Evolutionary conservation across 1,140 invertebrate species (phyloP).

Genomic region (Drosophila trapezifrons): DNA sequence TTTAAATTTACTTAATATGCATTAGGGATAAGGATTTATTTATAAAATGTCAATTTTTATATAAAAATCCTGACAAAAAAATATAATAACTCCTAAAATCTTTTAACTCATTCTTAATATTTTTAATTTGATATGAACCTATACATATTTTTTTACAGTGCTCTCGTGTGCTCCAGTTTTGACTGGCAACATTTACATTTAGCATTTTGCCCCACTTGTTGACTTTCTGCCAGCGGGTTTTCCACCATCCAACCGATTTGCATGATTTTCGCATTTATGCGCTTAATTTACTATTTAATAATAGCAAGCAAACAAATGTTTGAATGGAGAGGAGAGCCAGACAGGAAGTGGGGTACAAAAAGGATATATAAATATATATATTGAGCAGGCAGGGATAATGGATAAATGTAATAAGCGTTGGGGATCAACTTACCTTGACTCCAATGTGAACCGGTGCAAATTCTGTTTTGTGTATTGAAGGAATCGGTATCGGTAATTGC

Average conservation of each 20-base stretch:
- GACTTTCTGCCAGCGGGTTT: slow-evolving; percentile 59
- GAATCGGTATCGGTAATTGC: slow-evolving; percentile 86
- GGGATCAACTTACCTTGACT: slow-evolving; percentile 85
- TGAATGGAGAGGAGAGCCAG: background rate
- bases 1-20: no score
- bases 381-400: background rate
- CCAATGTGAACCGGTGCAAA: slow-evolving; percentile 86
- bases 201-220: slow-evolving; percentile 71
- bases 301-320: slow-evolving; percentile 45
- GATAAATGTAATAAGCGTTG: slow-evolving; percentile 14
- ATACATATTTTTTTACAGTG: background rate
- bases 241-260: slow-evolving; percentile 55
- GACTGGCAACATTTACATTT: slow-evolving; percentile 67
- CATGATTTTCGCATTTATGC: slow-evolving; percentile 75
- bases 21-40: no score
- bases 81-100: no score
- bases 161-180: slow-evolving; percentile 35
- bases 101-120: no score
- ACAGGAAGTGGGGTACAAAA: background rate
- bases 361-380: background rate
- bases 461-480: slow-evolving; percentile 85
- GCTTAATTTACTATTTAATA: slow-evolving; percentile 76
- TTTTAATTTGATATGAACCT: no score
- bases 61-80: no score
- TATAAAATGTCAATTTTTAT: no score